Evolutionary conservation across 2,113 vertebrate species (phyloP).

Genomic region (Heteronetta atricapilla): DNA sequence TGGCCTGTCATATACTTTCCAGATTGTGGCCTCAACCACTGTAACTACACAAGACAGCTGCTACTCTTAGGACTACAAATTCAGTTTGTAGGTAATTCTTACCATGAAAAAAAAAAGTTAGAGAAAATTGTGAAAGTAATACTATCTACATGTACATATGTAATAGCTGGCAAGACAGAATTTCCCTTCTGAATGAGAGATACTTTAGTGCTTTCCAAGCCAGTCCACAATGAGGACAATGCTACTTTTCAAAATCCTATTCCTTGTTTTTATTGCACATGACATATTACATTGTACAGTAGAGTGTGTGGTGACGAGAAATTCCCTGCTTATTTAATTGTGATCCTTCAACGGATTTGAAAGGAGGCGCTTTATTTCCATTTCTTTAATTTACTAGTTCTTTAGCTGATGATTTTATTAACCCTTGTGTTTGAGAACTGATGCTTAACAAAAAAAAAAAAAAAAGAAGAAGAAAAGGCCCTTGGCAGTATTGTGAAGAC

Average conservation of each 20-base stretch:
- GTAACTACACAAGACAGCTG: background rate
- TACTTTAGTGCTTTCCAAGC: background rate
- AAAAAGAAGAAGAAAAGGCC: conserved; percentile 16
- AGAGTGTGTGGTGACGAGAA: background rate
- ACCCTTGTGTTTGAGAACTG: conserved; percentile 64
- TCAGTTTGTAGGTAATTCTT: background rate
- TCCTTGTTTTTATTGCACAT: background rate
- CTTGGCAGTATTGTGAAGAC: conserved; percentile 77
- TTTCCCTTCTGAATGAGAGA: background rate
- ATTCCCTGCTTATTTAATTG: conserved; percentile 63
- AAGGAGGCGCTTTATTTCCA: conserved; percentile 54
- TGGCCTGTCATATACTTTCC: background rate
- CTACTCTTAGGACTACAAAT: background rate
- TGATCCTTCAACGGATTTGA: conserved; percentile 62
- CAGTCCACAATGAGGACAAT: background rate
- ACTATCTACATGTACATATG: background rate
- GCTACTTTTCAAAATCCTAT: background rate
- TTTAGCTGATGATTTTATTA: conserved; percentile 68
- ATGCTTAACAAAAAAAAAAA: conserved; percentile 59
- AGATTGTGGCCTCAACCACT: background rate
- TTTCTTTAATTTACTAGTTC: conserved; percentile 62
- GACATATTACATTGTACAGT: conserved; percentile 40
- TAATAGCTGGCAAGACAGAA: background rate
- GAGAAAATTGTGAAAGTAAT: background rate
- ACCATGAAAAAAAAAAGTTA: background rate